Evolutionary conservation across 2,888 invertebrate species (phyloP).

Genomic region (Amphipyra berbera): DNA sequence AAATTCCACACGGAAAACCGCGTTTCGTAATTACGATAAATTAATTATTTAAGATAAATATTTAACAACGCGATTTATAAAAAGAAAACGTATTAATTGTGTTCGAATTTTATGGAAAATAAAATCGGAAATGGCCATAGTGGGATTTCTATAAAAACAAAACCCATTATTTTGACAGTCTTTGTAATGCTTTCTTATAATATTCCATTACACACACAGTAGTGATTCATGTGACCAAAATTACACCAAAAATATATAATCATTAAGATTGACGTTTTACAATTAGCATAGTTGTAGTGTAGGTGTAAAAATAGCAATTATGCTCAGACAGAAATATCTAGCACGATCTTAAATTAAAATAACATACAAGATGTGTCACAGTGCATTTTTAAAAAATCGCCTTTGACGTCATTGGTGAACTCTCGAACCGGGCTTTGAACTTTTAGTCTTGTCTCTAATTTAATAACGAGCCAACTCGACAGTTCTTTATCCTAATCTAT

Average conservation of each 20-base stretch:
- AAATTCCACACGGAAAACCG: no score
- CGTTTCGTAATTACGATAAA: no score
- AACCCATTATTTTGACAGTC: no score
- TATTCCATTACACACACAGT: no score
- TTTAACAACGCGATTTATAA: no score
- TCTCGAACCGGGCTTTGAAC: conserved; percentile 6
- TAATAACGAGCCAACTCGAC: not conserved
- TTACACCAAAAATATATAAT: conserved; percentile 4
- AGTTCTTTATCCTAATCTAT: not conserved
- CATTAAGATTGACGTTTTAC: conserved; percentile 22
- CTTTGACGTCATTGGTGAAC: conserved; percentile 48
- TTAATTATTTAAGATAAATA: no score
- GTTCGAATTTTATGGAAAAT: no score
- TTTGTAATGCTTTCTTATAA: no score
- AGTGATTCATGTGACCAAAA: conserved; percentile 3
- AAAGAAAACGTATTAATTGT: no score
- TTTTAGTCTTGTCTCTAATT: not conserved
- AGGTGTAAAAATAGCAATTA: conserved; percentile 26
- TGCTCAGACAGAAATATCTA: conserved; percentile 34
- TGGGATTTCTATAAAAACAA: no score
- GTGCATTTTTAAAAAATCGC: conserved; percentile 15
- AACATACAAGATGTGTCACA: conserved; percentile 23
- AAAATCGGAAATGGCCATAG: no score
- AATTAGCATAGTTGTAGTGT: conserved; percentile 22
- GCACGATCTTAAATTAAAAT: conserved; percentile 39